Base-by-base conservation (phyloP, 2,797 vertebrate genomes). In the Heterohyrax brucei region DNA sequence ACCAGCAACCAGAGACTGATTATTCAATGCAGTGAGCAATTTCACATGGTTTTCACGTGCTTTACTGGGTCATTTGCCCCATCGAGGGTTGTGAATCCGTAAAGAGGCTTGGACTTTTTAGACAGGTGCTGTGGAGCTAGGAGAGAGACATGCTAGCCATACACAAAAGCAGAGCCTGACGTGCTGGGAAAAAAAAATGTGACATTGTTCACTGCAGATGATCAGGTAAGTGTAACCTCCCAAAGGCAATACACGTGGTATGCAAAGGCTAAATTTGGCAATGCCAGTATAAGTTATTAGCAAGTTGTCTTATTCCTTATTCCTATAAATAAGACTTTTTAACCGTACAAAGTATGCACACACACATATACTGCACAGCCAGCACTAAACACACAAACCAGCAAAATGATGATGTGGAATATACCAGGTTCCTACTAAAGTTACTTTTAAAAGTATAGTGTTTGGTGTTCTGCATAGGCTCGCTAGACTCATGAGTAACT, bases 251-350 rank as follows among this genome's bases (percentile, higher is more conserved):
- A 33, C 28, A 68, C 53, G 22, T 44, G 44, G 84, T 21, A 39
- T 50, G 28, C 46, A 48, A 44, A 76, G 46, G 44, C 50, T 85
- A 66, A 78, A 85, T 76, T 44, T 84, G 76, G 28, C 62, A 93
- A 44, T 46, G 68, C n/a, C 26, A 62, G 19, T 64, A 28, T 18
- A 72, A 85, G 33, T 48, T 19, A 75, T 70, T 79, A 87, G 46
- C 39, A 84, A 80, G 62, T 61, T 14, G 46, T 59, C 76, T 94
- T 62, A 72, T 56, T 70, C 72, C n/a, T 81, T 78, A 70, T 73
- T 61, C 7, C 56, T 26, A 10, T 24, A 64, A 44, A 4, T 64
- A 30, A 14, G 22, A 78, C 59, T 64, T 53, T 26, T 68, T 87
- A 59, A 62, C 46, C 53, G 86, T 66, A 73, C 5, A 73, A 91